Base-by-base conservation (phyloP, 2,888 invertebrate species). In the Dolomedes plantarius region DNA sequence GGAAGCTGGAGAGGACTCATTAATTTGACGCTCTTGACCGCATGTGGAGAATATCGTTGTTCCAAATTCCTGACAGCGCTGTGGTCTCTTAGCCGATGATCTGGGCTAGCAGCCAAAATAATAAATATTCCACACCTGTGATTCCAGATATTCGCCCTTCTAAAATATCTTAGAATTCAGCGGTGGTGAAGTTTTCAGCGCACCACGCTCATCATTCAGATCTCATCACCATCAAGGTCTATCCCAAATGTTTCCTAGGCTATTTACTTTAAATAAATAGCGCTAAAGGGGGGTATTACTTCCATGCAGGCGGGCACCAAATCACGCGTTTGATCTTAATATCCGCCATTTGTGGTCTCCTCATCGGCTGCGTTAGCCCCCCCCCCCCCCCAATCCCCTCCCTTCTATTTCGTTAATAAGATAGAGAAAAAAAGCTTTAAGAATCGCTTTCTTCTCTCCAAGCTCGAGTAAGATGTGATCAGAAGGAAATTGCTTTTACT, bases 211-310 rank as follows among this genome's bases (percentile, higher is more conserved):
- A 68, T 80, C 67, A 80, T 81, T 81, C 50, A 50, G 5, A 16
- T 32, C 50, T 68, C 77, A 73, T 73, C 73, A 67, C 77, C 83
- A 85, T 85, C 83, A 85, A 29, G 31, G 9, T 28, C 64, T 31
- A 74, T 31, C 67, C 39, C 27, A 69, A 65, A 39, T 74, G 28
- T 74, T 74, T 68, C 29, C 36, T 31, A 19, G 68, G 67, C 83
- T 85, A 85, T 85, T 85, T 85, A 77, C 83, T 85, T 78, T 77
- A 72, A 85, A 77, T 85, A 85, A 78, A 73, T 71, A 77, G 77
- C 73, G 36, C 67, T 85, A 76, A 76, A 83, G 69, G 46, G 56
- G 69, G 64, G 75, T 76, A 71, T 71, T 76, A 64, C 71, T 71
- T 64, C 36, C 23, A 69, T 41, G 46, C 32, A 65, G 27, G 31